Conservation (phyloP, 2,888 invertebrate species). For the Fabriciana adippe region DNA sequence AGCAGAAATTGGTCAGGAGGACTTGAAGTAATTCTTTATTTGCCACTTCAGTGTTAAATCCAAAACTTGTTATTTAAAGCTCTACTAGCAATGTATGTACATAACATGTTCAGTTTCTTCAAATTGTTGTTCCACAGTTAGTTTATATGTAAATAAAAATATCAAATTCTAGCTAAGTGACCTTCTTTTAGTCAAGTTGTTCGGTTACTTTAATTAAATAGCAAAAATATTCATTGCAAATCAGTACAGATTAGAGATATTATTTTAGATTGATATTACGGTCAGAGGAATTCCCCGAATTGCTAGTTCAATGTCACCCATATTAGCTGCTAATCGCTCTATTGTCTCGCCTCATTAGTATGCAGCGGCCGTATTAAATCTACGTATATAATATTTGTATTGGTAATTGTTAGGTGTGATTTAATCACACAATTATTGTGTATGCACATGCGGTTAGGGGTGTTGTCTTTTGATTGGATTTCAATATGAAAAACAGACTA, state of each 20-base stretch:
- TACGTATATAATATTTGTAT: background rate
- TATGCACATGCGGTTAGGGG: background rate
- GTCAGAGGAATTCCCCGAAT: constrained; percentile 17
- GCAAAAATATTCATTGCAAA: too few species aligned
- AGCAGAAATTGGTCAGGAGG: too few species aligned
- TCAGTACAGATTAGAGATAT: too few species aligned
- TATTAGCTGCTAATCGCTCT: constrained; percentile 9
- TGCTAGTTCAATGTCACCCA: constrained; percentile 21
- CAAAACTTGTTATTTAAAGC: constrained; percentile 3
- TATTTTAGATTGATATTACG: background rate
- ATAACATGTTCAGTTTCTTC: background rate
- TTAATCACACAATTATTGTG: constrained; percentile 23
- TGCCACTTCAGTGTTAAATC: background rate
- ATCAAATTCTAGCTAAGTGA: constrained; percentile 2
- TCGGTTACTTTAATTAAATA: constrained; percentile 1
- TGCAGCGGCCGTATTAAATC: constrained; percentile 1
- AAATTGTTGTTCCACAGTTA: background rate
- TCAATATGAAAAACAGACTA: too few species aligned
- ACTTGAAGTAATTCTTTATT: too few species aligned
- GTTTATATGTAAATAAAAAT: background rate
- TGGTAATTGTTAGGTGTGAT: constrained; percentile 17
- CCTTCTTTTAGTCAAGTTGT: background rate
- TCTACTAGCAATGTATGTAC: background rate
- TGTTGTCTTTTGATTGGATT: background rate
- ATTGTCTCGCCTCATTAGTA: constrained; percentile 21